Evolutionary conservation across 2,797 vertebrate genomes (phyloP), one percentile per base, ranked within the genome.

Genomic region (Parotocinclus haroldoi): DNA sequence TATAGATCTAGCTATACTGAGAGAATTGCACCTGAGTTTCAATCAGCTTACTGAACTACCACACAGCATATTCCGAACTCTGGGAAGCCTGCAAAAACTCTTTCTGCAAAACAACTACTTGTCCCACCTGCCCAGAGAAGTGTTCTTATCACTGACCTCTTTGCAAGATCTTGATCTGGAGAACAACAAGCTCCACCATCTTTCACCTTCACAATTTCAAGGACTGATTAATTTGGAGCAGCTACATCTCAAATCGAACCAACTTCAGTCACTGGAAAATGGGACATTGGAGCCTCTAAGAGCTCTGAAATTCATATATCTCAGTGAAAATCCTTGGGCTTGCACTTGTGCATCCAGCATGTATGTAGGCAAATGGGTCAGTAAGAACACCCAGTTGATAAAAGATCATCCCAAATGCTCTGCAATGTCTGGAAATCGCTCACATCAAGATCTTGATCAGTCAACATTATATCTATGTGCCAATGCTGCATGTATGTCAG

Each of bases 241-340:
- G 18, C 64, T 88, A 40, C 78, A 79, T 53, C 70, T 89, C 7
- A 83, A 71, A 74, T 83, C 70, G 14, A 89, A 89, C 75, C 70
- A 48, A 45, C 74, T 89, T 17, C 68, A 50, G 9, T 44, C 36
- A 0, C 40, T 89, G 48, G 58, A 74, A 9, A 19, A 48, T 0
- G 74, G 70, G 17, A 81, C 83, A 4, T 60, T 90, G 45, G 73
- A 68, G 16, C 54, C 68, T 57, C 58, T 87, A 57, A 38, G 0
- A 8, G 77, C 55, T 4, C 66, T 84, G 1, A 67, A 7, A 1
- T 7, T 1, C 0, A 39, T 86, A 14, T 27, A 78, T 55, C 77
- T 89, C 57, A 74, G 79, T 1, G 78, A 44, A 12, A 86, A 90
- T 37, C 19, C 66, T 58, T 90, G 86, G 88, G 63, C 85, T 45